Percentiles rank a stretch among this genome's conserved stretches.
Conservation (phyloP, 2,797 vertebrate species). For the Sebastes iracundus region DNA sequence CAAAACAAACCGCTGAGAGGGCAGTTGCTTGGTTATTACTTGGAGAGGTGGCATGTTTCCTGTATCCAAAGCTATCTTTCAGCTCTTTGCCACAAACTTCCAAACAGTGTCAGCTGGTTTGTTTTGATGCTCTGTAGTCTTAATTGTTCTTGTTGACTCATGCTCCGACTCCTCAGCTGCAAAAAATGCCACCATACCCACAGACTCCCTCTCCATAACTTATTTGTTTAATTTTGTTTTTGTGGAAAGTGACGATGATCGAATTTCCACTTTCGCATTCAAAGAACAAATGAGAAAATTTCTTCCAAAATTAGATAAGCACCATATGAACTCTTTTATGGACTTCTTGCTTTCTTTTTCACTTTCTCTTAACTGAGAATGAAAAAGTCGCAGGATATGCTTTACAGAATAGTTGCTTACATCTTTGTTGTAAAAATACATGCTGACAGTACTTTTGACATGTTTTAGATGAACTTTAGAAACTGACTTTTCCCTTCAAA, state of each 20-base stretch:
- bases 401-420: background rate
- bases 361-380: background rate
- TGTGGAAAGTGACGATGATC: slow-evolving; percentile 38
- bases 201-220: slow-evolving; percentile 6
- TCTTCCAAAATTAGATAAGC: slow-evolving; percentile 22
- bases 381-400: background rate
- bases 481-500: background rate
- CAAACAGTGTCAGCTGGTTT: slow-evolving; percentile 61
- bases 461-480: background rate
- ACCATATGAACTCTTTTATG: slow-evolving; percentile 13
- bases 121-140: slow-evolving; percentile 59
- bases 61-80: slow-evolving; percentile 39
- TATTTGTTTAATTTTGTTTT: slow-evolving; percentile 50
- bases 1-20: slow-evolving; percentile 57
- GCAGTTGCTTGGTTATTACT: slow-evolving; percentile 54
- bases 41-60: slow-evolving; percentile 37
- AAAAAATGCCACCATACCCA: slow-evolving; percentile 35
- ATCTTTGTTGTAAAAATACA: background rate
- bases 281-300: slow-evolving; percentile 38
- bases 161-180: slow-evolving; percentile 36
- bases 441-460: background rate
- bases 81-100: slow-evolving; percentile 51
- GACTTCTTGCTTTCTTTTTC: background rate
- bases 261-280: slow-evolving; percentile 41
- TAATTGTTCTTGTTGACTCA: slow-evolving; percentile 65